Evolutionary conservation across 2,797 vertebrate species (phyloP).

Genomic region (Paramormyrops hopkinsi): DNA sequence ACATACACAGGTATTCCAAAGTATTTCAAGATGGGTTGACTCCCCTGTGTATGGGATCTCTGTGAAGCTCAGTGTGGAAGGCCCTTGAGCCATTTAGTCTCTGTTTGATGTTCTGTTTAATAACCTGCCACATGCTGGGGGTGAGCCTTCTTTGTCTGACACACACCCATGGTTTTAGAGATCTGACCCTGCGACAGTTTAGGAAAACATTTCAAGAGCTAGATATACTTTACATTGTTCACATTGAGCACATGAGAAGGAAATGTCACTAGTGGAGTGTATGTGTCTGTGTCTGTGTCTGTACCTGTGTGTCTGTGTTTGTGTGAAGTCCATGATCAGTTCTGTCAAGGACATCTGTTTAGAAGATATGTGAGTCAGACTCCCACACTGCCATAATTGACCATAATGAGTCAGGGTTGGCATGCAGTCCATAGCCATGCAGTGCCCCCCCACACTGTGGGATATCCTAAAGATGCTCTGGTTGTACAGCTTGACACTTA

Average conservation of each 20-base stretch:
- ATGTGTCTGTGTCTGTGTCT: not conserved
- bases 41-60: not conserved
- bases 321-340: not conserved
- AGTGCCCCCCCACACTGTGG: not conserved
- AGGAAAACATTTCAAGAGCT: slow-evolving; percentile 18
- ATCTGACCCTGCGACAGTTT: slow-evolving; percentile 13
- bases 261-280: not conserved
- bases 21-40: not conserved
- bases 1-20: not conserved
- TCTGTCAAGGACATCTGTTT: not conserved
- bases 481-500: not conserved
- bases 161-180: not conserved
- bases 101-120: not conserved
- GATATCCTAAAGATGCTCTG: not conserved
- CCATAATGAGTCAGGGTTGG: not conserved
- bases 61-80: not conserved
- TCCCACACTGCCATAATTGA: not conserved
- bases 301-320: not conserved
- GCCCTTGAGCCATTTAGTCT: not conserved
- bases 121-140: not conserved
- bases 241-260: not conserved
- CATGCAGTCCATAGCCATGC: not conserved
- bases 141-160: not conserved
- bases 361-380: not conserved
- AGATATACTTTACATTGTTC: not conserved